phyloP scores from a whole-genome alignment of 2,888 invertebrate genomes.

The Choreutis nemorana region DNA sequence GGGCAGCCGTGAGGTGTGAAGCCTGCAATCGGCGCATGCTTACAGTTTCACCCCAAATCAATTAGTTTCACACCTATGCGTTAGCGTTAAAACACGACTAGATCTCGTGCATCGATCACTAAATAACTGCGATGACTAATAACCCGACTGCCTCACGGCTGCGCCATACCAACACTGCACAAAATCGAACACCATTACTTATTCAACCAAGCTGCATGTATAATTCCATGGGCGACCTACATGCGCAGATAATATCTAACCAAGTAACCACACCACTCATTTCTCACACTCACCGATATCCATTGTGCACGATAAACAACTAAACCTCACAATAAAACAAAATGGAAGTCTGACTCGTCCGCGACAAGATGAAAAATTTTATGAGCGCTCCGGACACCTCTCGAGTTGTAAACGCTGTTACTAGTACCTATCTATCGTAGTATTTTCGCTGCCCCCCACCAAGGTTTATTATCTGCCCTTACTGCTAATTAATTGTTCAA shows the following conservation, averaged over 20 bases:
- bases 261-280: too few species aligned
- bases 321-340: constrained; percentile 62
- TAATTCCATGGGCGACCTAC: constrained; percentile 53
- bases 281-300: constrained; percentile 57
- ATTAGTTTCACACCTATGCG: constrained; percentile 23
- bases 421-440: constrained; percentile 65
- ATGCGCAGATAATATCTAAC: constrained; percentile 58
- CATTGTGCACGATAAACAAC: constrained; percentile 61
- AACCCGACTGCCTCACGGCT: constrained; percentile 25
- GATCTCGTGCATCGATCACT: constrained; percentile 1
- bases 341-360: constrained; percentile 55
- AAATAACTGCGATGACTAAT: constrained; percentile 16
- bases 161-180: constrained; percentile 45
- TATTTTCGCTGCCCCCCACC: constrained; percentile 65
- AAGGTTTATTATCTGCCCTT: constrained; percentile 47
- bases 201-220: constrained; percentile 51
- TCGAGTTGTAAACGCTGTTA: constrained; percentile 63
- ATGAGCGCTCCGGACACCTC: constrained; percentile 39
- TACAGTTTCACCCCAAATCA: constrained; percentile 44
- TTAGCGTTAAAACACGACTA: too few species aligned
- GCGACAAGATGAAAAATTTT: constrained; percentile 54
- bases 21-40: constrained; percentile 45
- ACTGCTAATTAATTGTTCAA: too few species aligned
- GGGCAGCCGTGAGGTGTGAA: constrained; percentile 19
- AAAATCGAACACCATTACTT: constrained; percentile 55